Conservation (phyloP, 2,797 vertebrate genomes). For the Nannoperca australis region DNA sequence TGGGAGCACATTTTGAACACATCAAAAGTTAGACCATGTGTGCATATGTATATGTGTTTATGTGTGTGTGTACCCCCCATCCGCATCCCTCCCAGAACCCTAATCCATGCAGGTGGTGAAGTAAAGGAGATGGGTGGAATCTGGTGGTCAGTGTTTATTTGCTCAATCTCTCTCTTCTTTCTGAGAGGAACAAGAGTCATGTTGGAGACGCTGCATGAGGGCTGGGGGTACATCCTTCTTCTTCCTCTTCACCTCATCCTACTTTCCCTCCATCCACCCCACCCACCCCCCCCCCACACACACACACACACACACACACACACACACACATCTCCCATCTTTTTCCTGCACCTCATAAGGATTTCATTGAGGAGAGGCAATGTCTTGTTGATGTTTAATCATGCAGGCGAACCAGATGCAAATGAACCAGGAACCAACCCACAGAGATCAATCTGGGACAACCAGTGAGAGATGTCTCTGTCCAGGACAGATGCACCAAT, state of each 20-base stretch:
- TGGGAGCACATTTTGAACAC: conserved; percentile 19
- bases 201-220: conserved; percentile 77
- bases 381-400: conserved; percentile 66
- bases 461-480: conserved; percentile 11
- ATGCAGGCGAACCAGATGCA: conserved; percentile 63
- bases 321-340: conserved; percentile 12
- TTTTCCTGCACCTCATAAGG: conserved; percentile 63
- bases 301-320: conserved; percentile 1
- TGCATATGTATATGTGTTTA: conserved; percentile 37
- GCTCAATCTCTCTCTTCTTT: conserved; percentile 74
- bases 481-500: conserved; percentile 28
- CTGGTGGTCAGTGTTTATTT: conserved; percentile 83
- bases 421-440: conserved; percentile 62
- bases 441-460: conserved; percentile 57
- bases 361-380: conserved; percentile 59
- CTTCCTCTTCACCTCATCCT: conserved; percentile 57
- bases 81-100: conserved; percentile 47
- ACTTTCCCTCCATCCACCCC: conserved; percentile 26
- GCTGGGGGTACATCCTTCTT: conserved; percentile 77
- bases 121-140: conserved; percentile 54
- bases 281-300: conserved; percentile 2
- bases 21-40: conserved; percentile 47
- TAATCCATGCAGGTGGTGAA: conserved; percentile 67
- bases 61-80: conserved; percentile 7
- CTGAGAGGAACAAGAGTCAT: conserved; percentile 73